phyloP scores from a whole-genome alignment of 2,888 invertebrate species.

The Tanypteryx hageni region DNA sequence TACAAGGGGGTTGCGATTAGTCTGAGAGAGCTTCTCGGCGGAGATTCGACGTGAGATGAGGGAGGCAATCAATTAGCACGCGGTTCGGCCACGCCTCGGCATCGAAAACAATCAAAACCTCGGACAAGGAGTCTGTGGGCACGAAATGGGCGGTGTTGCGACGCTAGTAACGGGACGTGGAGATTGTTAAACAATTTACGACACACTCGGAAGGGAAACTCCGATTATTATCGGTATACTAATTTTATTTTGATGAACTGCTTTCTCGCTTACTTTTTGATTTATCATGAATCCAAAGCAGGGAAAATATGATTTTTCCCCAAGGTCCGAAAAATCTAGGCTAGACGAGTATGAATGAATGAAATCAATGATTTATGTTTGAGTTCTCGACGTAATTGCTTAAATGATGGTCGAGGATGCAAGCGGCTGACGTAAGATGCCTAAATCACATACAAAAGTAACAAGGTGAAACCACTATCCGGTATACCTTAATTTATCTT shows the following conservation, averaged over 20 bases:
- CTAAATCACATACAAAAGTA: no score
- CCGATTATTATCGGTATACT: background rate
- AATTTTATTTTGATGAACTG: background rate
- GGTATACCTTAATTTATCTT: no score
- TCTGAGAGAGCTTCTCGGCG: background rate
- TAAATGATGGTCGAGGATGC: no score
- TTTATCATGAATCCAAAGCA: background rate
- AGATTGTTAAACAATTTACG: conserved; percentile 24
- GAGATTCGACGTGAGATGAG: background rate
- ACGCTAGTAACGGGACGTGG: background rate
- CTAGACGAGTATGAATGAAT: no score
- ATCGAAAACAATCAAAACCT: background rate
- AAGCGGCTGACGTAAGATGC: no score
- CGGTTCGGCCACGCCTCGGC: background rate
- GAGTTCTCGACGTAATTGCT: background rate
- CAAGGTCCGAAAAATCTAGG: background rate
- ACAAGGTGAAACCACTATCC: no score
- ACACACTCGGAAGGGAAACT: background rate
- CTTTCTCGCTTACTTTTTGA: background rate
- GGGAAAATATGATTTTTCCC: background rate
- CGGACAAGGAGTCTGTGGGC: background rate
- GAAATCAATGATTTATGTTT: conserved; percentile 30
- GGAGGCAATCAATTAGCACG: conserved; percentile 19
- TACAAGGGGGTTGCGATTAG: background rate
- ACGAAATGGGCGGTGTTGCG: background rate